Evolutionary conservation across 2,113 vertebrate genomes (phyloP).

Genomic region (Meleagris gallopavo): DNA sequence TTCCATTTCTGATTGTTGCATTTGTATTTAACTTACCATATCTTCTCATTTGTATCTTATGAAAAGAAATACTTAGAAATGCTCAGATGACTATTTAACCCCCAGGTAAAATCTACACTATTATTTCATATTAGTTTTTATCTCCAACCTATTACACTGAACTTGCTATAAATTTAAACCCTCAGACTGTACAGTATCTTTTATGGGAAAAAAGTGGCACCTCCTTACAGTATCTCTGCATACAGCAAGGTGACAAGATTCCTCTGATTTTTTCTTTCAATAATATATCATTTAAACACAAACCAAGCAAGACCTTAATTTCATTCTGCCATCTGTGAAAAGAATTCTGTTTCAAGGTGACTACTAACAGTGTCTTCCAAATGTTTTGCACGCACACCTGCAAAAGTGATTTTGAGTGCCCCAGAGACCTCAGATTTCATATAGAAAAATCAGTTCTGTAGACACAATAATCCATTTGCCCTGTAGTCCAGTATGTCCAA

Average conservation of each 20-base stretch:
- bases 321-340: background rate
- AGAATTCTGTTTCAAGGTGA: fast-evolving
- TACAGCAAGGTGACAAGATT: background rate
- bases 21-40: background rate
- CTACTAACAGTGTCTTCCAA: background rate
- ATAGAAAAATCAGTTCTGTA: background rate
- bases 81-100: background rate
- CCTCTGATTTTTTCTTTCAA: background rate
- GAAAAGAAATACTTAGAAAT: background rate
- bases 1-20: background rate
- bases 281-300: too few relatives aligned
- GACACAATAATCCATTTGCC: background rate
- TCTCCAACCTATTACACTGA: background rate
- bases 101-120: background rate
- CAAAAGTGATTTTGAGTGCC: too few relatives aligned
- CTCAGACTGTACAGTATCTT: background rate
- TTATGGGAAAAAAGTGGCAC: background rate
- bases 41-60: background rate
- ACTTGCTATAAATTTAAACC: background rate
- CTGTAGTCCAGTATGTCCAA: background rate
- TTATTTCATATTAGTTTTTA: background rate
- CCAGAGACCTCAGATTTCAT: too few relatives aligned
- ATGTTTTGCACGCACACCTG: too few relatives aligned
- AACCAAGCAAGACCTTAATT: background rate
- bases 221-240: background rate